Conservation (phyloP, 2,797 vertebrate species). For the Chaenodraco wilsoni region DNA sequence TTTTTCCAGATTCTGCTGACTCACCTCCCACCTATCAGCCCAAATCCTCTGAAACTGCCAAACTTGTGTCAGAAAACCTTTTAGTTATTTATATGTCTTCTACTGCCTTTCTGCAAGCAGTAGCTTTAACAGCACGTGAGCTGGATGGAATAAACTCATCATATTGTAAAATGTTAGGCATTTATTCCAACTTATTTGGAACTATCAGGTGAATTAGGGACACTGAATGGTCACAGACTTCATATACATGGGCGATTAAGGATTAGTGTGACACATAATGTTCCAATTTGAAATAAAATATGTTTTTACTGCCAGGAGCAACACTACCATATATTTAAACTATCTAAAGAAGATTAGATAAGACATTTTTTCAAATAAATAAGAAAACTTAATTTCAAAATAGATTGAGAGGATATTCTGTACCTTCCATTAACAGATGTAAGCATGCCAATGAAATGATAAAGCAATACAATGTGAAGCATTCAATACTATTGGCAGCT, state of each 20-base stretch:
- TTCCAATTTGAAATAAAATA: background rate
- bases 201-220: background rate
- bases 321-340: background rate
- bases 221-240: slow-evolving; percentile 7
- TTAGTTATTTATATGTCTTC: slow-evolving; percentile 35
- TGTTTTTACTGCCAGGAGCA: background rate
- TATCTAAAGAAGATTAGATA: slow-evolving; percentile 5
- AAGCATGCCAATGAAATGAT: background rate
- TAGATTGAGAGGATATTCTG: slow-evolving; percentile 20
- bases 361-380: background rate
- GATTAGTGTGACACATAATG: slow-evolving; percentile 5
- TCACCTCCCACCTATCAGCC: slow-evolving; percentile 58
- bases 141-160: slow-evolving; percentile 3
- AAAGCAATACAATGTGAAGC: background rate
- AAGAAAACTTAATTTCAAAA: background rate
- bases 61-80: slow-evolving; percentile 51
- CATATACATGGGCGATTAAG: background rate
- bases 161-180: slow-evolving; percentile 4
- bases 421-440: slow-evolving; percentile 11
- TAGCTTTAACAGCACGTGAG: slow-evolving; percentile 6
- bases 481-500: background rate
- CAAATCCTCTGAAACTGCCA: slow-evolving; percentile 47
- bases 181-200: slow-evolving; percentile 9
- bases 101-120: slow-evolving; percentile 3
- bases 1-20: slow-evolving; percentile 51